These are phyloP conservation scores for Ctenopoma kingsleyae DNA, from an alignment of 2,797 vertebrate species.

Conservation along the genomic window DNA sequence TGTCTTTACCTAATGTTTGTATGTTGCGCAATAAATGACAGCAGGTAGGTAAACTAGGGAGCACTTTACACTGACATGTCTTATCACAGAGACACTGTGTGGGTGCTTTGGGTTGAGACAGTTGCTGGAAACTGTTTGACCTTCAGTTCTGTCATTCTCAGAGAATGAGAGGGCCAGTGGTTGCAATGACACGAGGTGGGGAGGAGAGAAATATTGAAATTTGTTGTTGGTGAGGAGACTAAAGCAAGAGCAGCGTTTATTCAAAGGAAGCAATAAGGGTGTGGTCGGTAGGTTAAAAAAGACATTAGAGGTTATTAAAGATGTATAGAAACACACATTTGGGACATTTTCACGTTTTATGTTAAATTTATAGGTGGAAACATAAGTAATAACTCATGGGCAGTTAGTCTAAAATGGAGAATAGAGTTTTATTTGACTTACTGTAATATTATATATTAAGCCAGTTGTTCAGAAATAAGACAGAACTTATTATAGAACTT, in stretches of 20 bases:
- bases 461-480: too few species aligned
- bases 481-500: too few species aligned
- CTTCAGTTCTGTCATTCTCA: conserved; percentile 33
- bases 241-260: background rate
- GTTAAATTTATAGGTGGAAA: background rate
- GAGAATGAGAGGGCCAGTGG: background rate
- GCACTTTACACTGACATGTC: conserved; percentile 17
- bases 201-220: conserved; percentile 4
- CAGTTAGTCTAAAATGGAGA: too few species aligned
- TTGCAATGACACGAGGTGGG: background rate
- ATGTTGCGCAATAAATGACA: background rate
- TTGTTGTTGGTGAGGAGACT: background rate
- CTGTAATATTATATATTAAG: too few species aligned
- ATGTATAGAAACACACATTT: too few species aligned
- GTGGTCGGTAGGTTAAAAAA: background rate
- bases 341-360: background rate
- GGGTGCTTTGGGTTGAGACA: conserved; percentile 30
- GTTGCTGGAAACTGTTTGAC: conserved; percentile 55
- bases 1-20: background rate
- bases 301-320: too few species aligned
- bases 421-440: too few species aligned
- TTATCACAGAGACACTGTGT: conserved; percentile 24
- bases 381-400: too few species aligned
- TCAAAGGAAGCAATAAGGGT: background rate
- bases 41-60: background rate